Conservation (phyloP, 2,888 invertebrate genomes). For the Pseudococcus longispinus region DNA sequence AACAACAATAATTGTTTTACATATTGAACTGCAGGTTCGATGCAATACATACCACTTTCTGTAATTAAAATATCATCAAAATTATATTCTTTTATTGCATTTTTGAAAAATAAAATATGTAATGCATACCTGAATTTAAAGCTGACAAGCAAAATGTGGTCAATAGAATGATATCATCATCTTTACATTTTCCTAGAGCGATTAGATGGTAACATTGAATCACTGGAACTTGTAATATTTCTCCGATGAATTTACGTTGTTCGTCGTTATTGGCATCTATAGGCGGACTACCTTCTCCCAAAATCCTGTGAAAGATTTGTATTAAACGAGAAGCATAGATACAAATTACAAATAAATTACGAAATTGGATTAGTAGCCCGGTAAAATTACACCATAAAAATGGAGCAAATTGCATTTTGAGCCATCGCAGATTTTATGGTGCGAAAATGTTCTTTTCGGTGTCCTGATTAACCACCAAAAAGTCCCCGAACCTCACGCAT, state of each 20-base stretch:
- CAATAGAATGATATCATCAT: constrained; percentile 30
- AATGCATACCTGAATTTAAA: background rate
- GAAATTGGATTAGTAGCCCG: too few species aligned
- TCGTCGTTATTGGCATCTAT: background rate
- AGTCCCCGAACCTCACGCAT: too few species aligned
- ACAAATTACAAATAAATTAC: background rate
- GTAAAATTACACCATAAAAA: too few species aligned
- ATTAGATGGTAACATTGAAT: constrained; percentile 33
- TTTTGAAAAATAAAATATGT: background rate
- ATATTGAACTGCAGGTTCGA: constrained; percentile 31
- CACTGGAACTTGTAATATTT: constrained; percentile 25
- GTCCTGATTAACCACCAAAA: too few species aligned
- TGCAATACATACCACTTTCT: constrained; percentile 30
- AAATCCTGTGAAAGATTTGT: background rate
- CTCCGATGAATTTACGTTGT: background rate
- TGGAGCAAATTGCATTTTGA: too few species aligned
- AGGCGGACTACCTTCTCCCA: background rate
- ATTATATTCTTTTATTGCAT: background rate
- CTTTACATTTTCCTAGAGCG: constrained; percentile 33
- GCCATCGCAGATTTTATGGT: too few species aligned
- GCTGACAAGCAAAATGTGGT: background rate
- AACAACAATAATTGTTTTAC: constrained; percentile 45
- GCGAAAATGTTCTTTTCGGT: too few species aligned
- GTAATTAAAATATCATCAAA: background rate
- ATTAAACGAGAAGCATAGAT: background rate